These are phyloP conservation scores for Plectropomus leopardus DNA, from an alignment of 2,113 vertebrate species.

Conservation along the genomic window DNA sequence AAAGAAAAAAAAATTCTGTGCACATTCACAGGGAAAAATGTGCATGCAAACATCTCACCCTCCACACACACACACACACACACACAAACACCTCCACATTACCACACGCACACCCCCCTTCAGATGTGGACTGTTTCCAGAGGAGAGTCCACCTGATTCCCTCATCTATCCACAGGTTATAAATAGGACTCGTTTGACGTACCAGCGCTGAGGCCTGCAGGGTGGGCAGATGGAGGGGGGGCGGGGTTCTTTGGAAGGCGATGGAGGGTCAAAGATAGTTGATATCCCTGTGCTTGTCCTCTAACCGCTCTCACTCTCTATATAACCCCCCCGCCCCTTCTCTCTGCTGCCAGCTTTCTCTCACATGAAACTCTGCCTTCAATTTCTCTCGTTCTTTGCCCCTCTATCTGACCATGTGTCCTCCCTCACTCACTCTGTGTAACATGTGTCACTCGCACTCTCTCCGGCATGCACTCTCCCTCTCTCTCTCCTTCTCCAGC, in stretches of 20 bases:
- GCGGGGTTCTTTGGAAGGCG: conserved; percentile 27
- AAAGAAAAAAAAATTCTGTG: too few relatives aligned
- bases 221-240: conserved; percentile 52
- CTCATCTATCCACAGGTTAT: conserved; percentile 85
- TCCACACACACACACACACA: conserved; percentile 42
- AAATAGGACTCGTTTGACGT: conserved; percentile 84
- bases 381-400: conserved; percentile 19
- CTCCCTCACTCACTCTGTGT: conserved; percentile 71
- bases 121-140: conserved; percentile 68
- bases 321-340: conserved; percentile 15
- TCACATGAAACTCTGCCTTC: conserved; percentile 46
- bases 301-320: conserved; percentile 58
- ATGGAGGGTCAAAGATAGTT: conserved; percentile 77
- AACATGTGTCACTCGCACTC: conserved; percentile 78
- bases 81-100: conserved; percentile 7
- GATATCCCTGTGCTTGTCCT: conserved; percentile 73
- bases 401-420: conserved; percentile 70
- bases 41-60: neutral
- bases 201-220: conserved; percentile 57
- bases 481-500: conserved; percentile 55
- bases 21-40: neutral
- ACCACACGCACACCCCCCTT: conserved; percentile 55
- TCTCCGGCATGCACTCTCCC: conserved; percentile 65
- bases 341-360: conserved; percentile 56
- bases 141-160: conserved; percentile 83